Evolutionary conservation across 2,113 vertebrate species (phyloP).

Genomic region (Rhinogobius similis): DNA sequence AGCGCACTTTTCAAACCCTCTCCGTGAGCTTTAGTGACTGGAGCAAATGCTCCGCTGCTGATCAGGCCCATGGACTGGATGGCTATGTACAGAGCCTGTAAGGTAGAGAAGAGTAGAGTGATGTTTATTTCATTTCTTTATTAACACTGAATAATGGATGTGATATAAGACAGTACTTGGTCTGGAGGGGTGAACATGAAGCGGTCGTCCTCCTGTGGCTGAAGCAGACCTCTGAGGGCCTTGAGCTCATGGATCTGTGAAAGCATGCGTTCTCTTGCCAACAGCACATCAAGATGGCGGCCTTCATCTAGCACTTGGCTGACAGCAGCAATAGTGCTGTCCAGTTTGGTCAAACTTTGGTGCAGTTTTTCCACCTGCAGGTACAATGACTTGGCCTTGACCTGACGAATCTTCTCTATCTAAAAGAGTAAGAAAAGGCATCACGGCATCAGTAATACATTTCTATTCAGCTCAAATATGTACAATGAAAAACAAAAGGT

Average conservation of each 20-base stretch:
- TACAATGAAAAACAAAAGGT: not conserved
- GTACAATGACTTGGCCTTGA: constrained; percentile 98
- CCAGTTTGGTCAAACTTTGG: constrained; percentile 93
- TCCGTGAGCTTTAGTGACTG: constrained; percentile 92
- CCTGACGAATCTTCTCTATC: constrained; percentile 98
- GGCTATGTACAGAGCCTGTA: constrained; percentile 85
- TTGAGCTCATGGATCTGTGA: constrained; percentile 98
- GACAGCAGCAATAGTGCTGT: constrained; percentile 93
- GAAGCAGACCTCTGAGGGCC: constrained; percentile 86
- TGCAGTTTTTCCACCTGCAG: constrained; percentile 97
- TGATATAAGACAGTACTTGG: constrained; percentile 67
- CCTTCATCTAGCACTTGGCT: constrained; percentile 96
- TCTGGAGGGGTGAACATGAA: constrained; percentile 97
- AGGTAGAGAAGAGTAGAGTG: not conserved
- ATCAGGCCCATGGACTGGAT: constrained; percentile 95
- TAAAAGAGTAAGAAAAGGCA: constrained; percentile 45
- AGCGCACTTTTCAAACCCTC: constrained; percentile 91
- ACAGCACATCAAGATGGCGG: constrained; percentile 88
- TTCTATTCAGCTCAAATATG: no score
- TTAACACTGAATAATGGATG: not conserved
- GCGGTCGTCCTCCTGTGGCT: constrained; percentile 94
- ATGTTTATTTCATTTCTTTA: no score
- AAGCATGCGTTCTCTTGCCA: constrained; percentile 94
- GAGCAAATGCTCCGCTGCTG: constrained; percentile 94
- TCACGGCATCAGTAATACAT: no score